Base-by-base conservation (phyloP, 2,888 invertebrate genomes). In the Sturmia bella region DNA sequence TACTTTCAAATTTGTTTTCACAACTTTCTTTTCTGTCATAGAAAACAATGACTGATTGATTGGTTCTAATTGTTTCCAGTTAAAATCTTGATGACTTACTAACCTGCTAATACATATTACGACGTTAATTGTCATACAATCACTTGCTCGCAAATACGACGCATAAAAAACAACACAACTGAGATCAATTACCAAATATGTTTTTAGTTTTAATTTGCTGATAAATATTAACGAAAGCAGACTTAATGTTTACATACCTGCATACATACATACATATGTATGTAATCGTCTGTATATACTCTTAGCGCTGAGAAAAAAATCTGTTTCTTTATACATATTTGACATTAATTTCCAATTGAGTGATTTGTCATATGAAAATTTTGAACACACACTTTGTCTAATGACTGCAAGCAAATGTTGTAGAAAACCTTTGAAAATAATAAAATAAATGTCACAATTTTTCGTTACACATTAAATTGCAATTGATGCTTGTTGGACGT, bases 321-420 rank as follows among this genome's bases (percentile, higher is more conserved):
- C 17, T 32, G 12, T 32, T 12, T 37, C 11, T 64, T 52, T 27
- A 39, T 54, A 27, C 27, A 27, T n/a, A 63, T 80, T 75, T 74
- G 80, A 74, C 68, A 75, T 69, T 74, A 70, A 63, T 74, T 69
- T 79, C 61, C 74, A 69, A 75, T 57, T 79, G 61, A 68, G 50
- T 66, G 72, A 77, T 59, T 72, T 78, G 75, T 61, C 68, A 68
- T 48, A 66, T 75, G 48, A 48, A 57, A 66, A 64, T 66, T 39
- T 11, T 27, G 32, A 32, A 54, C 27, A 39, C 41, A 37, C 68
- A 76, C 21, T 52, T 76, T 59, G 50, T 59, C 52, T 61, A 59
- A 61, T 68, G 45, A 56, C 15, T 59, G 50, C 11, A 39, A 56
- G 50, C 11, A 39, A 56, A 56, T 48, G 37, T 48, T 17, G 37